phyloP scores from a whole-genome alignment of 2,797 vertebrate genomes.

The Eidolon dupreanum region DNA sequence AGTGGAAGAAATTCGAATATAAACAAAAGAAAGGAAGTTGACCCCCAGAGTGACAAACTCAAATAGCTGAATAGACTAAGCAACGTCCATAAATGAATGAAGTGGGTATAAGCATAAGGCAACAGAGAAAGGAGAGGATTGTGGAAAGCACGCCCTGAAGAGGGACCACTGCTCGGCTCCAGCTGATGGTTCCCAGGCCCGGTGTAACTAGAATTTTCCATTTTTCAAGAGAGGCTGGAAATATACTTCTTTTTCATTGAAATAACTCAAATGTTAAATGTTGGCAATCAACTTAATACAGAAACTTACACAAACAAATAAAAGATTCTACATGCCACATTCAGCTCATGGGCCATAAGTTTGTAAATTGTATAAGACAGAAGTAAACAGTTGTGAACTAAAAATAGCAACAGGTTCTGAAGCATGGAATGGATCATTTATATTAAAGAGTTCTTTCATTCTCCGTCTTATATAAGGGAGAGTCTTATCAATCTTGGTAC shows the following conservation, averaged over 20 bases:
- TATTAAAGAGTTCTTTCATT: not conserved
- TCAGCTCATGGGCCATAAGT: not conserved
- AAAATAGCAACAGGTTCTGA: not conserved
- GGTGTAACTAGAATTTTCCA: not conserved
- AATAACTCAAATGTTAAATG: not conserved
- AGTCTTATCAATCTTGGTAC: not conserved
- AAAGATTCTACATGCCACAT: not conserved
- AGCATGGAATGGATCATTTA: not conserved
- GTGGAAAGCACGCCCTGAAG: not conserved
- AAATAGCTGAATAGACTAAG: not conserved
- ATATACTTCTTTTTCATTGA: not conserved
- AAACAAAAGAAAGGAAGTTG: not conserved
- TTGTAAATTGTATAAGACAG: not conserved
- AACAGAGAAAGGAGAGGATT: not conserved
- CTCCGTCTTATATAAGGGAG: not conserved
- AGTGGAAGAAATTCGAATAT: not conserved
- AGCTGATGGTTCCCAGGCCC: not conserved
- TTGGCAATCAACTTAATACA: not conserved
- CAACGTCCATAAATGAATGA: not conserved
- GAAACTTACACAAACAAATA: not conserved
- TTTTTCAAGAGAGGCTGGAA: constrained; percentile 1
- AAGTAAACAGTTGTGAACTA: not conserved
- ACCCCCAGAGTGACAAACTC: not conserved
- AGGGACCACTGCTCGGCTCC: not conserved
- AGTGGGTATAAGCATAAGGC: not conserved